Base-by-base conservation (phyloP, 2,113 vertebrate genomes). In the Siphamia tubifer region DNA sequence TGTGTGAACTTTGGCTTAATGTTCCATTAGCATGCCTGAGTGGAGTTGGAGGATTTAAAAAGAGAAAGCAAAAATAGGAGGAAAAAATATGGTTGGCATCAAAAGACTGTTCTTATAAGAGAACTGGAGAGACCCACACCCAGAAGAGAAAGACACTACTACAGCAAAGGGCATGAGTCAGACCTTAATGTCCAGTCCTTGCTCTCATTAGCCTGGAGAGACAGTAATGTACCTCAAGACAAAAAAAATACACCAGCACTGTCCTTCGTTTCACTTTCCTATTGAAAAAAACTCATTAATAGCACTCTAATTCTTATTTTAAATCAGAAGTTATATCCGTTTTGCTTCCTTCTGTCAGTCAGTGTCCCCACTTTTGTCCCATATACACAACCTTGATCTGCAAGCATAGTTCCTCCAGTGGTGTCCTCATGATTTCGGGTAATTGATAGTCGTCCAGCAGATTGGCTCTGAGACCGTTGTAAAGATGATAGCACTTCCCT, bases 401-500 rank as follows among this genome's bases (percentile, higher is more conserved):
- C 62, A 99, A 91, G 80, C 98, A 99, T 35, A 99, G 95, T 10
- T 99, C 97, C 84, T 99, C 96, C 86, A 99, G 82, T 20, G 97
- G 96, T 0, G 96, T 99, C 87, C 96, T 94, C 81, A 98, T 89
- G 78, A 99, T 98, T 91, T 99, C 98, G 15, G 97, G 97, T 58
- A 99, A 60, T 61, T 99, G 97, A 76, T 99, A 99, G 75, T 94
- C 94, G 54, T 98, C 96, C 21, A 99, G 89, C 19, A 99, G 93
- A 74, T 93, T 96, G 28, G 94, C 96, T 84, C 97, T 90, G 5
- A 99, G 93, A 0, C 94, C 89, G 0, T 99, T 98, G 85, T 98
- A 99, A 6, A 99, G 92, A 75, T 99, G 98, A 43, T 97, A 99
- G 65, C 98, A 99, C 85, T 95, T 94, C 24, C 98, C 98, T 40